Evolutionary conservation across 2,888 invertebrate species (phyloP).

Genomic region (Drosophila mercatorum): DNA sequence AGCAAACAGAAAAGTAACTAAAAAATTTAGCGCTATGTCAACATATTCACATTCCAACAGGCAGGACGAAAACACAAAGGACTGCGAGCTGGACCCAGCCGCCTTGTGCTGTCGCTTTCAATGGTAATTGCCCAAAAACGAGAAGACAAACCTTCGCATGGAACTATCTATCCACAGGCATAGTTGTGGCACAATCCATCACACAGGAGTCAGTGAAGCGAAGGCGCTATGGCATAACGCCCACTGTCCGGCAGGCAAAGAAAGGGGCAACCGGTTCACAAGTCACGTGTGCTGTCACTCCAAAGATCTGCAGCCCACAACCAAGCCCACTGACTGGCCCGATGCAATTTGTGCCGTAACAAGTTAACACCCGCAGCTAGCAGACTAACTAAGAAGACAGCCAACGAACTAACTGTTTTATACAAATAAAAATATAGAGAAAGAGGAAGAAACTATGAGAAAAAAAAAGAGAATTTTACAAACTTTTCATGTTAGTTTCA

Average conservation of each 20-base stretch:
- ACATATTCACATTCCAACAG: constrained; percentile 58
- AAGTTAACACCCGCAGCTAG: constrained; percentile 56
- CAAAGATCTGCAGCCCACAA: constrained; percentile 13
- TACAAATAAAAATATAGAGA: constrained; percentile 4
- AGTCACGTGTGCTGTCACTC: constrained; percentile 33
- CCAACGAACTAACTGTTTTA: constrained; percentile 31
- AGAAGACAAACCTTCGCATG: constrained; percentile 31
- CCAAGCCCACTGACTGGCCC: constrained; percentile 9
- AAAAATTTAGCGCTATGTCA: constrained; percentile 74
- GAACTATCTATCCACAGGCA: constrained; percentile 24
- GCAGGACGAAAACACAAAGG: constrained; percentile 32
- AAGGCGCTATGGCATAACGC: constrained; percentile 19
- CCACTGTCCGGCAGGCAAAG: constrained; percentile 6
- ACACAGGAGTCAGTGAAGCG: constrained; percentile 26
- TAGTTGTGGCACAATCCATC: constrained; percentile 34
- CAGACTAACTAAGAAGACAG: constrained; percentile 33
- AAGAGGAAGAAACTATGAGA: background rate
- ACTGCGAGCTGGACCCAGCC: constrained; percentile 27
- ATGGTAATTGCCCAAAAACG: constrained; percentile 44
- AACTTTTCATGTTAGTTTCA: constrained; percentile 64
- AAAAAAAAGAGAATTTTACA: constrained; percentile 32
- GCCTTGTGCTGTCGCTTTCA: constrained; percentile 35
- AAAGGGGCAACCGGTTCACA: constrained; percentile 21
- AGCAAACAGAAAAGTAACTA: constrained; percentile 65
- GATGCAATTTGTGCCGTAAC: constrained; percentile 50